Evolutionary conservation across 1,140 invertebrate genomes (phyloP).

Genomic region (Cyclina sinensis): DNA sequence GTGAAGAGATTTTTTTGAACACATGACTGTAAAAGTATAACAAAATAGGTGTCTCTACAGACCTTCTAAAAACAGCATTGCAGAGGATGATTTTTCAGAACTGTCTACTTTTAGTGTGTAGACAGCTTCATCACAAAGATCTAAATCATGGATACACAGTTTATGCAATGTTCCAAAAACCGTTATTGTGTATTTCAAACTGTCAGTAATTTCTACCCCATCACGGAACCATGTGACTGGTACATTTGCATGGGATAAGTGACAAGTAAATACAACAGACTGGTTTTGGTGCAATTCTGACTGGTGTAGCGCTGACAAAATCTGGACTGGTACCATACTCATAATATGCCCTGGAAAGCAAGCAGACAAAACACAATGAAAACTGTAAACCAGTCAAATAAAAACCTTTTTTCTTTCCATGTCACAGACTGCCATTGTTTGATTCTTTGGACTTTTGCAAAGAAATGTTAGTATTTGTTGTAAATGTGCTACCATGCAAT

Average conservation of each 20-base stretch:
- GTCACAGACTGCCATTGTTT: conserved; percentile 13
- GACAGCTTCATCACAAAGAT: conserved; percentile 74
- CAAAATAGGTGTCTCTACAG: conserved; percentile 42
- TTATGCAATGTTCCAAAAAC: conserved; percentile 75
- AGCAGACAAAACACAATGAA: conserved; percentile 56
- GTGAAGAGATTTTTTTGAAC: neutral
- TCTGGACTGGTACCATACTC: conserved; percentile 69
- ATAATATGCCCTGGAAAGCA: conserved; percentile 65
- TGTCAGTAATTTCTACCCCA: conserved; percentile 77
- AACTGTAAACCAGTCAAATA: conserved; percentile 24
- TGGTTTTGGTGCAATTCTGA: conserved; percentile 97
- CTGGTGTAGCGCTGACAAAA: conserved; percentile 92
- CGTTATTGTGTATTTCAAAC: conserved; percentile 73
- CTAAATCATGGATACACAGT: conserved; percentile 75
- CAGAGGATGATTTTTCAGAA: conserved; percentile 66
- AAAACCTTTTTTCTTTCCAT: too few relatives aligned
- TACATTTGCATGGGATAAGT: conserved; percentile 96
- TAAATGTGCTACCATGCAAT: neutral
- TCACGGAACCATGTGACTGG: conserved; percentile 89
- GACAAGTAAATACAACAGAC: conserved; percentile 95
- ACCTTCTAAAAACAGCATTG: conserved; percentile 72
- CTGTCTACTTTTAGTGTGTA: conserved; percentile 76
- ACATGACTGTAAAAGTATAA: neutral
- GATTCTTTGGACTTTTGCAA: neutral
- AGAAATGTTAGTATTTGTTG: neutral